Conservation (phyloP, 2,113 vertebrate genomes). For the Aspiorhynchus laticeps region DNA sequence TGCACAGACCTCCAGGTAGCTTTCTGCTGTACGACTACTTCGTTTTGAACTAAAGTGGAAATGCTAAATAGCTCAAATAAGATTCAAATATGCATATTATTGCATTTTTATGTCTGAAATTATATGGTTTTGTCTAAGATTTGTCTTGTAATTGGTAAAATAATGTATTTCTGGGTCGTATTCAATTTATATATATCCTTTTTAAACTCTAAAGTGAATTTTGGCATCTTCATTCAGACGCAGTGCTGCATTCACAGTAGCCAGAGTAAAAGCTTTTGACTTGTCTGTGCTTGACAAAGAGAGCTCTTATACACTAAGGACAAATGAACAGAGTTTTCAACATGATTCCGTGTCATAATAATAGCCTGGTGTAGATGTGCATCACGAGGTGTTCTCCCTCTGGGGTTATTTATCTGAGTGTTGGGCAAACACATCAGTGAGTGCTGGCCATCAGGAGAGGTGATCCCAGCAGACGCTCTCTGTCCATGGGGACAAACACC, state of each 20-base stretch:
- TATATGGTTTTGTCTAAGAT: not conserved
- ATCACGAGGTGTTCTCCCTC: slow-evolving; percentile 62
- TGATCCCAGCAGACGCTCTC: slow-evolving; percentile 21
- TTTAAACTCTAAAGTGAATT: not conserved
- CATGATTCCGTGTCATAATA: not conserved
- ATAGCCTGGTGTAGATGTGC: not conserved
- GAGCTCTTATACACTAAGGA: not conserved
- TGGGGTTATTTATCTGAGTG: slow-evolving; percentile 75
- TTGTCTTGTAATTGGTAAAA: not conserved
- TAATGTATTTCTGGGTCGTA: no score
- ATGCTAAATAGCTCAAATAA: not conserved
- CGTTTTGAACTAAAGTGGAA: not conserved
- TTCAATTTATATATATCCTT: no score
- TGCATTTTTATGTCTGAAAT: not conserved
- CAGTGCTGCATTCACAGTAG: not conserved
- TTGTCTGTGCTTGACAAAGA: slow-evolving; percentile 12
- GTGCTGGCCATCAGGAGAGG: slow-evolving; percentile 58
- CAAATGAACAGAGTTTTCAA: not conserved
- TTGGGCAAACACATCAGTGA: slow-evolving; percentile 73
- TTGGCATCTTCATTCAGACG: not conserved
- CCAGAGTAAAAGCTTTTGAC: not conserved
- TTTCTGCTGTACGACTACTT: not conserved
- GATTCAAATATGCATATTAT: not conserved
- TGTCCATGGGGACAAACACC: slow-evolving; percentile 4
- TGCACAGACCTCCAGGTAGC: slow-evolving; percentile 34